phyloP scores from a whole-genome alignment of 2,797 vertebrate genomes.

The Rhabdomys pumilio region DNA sequence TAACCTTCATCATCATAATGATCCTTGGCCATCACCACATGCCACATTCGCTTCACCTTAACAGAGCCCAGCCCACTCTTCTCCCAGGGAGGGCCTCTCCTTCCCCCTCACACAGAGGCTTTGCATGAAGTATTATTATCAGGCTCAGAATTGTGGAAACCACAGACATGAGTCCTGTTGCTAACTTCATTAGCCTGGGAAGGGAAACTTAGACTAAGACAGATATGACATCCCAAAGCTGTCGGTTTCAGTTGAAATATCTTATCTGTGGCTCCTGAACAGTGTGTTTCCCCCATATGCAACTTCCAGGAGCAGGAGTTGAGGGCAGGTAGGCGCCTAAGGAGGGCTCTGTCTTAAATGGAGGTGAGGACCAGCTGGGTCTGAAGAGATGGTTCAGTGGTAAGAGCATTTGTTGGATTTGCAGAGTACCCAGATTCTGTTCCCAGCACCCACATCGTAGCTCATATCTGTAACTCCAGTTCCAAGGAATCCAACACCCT shows the following conservation, averaged over 20 bases:
- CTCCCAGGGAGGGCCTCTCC: slow-evolving; percentile 45
- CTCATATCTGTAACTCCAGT: not conserved
- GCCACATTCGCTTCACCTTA: slow-evolving; percentile 45
- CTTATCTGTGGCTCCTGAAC: not conserved
- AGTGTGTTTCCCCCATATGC: not conserved
- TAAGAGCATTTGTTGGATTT: not conserved
- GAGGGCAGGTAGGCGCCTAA: not conserved
- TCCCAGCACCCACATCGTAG: not conserved
- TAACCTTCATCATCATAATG: slow-evolving; percentile 59
- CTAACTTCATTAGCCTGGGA: slow-evolving; percentile 15
- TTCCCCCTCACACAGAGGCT: not conserved
- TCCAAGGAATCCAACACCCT: not conserved
- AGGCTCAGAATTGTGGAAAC: slow-evolving; percentile 10
- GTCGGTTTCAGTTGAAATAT: not conserved
- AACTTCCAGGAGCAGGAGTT: not conserved
- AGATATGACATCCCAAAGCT: not conserved
- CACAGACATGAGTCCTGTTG: not conserved
- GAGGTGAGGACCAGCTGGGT: not conserved
- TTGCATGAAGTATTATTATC: not conserved
- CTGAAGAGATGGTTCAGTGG: not conserved
- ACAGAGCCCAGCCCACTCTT: slow-evolving; percentile 35
- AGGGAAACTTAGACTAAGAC: not conserved
- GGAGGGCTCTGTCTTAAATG: not conserved
- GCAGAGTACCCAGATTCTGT: not conserved
- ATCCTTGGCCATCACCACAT: slow-evolving; percentile 66